These are phyloP conservation scores for Poecilobothrus nobilitatus DNA, from an alignment of 2,888 invertebrate genomes.

Conservation along the genomic window DNA sequence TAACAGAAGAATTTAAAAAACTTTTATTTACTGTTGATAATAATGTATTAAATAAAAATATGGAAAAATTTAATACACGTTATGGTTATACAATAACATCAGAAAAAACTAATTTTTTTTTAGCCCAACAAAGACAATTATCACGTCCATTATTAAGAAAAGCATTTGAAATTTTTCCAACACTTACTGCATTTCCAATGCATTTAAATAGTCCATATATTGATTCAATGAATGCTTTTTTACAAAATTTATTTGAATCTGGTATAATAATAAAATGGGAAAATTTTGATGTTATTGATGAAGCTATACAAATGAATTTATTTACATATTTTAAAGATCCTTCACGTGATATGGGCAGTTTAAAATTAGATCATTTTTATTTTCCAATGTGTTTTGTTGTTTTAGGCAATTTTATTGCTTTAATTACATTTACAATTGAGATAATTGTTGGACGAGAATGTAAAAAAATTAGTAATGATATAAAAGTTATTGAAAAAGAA, in stretches of 20 bases:
- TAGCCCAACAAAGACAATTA: neutral
- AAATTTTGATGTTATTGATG: neutral
- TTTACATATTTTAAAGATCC: neutral
- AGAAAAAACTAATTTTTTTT: neutral
- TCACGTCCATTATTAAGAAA: neutral
- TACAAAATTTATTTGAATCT: neutral
- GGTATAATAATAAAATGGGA: neutral
- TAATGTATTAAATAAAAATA: neutral
- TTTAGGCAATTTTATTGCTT: neutral
- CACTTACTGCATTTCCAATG: neutral
- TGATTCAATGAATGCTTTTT: neutral
- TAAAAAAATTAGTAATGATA: neutral
- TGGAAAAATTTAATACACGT: neutral
- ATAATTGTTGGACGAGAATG: neutral
- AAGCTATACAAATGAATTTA: neutral
- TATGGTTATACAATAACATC: constrained; percentile 4
- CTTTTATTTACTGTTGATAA: neutral
- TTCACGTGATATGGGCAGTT: neutral
- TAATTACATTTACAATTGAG: constrained; percentile 2
- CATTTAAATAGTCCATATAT: neutral
- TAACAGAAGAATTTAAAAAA: neutral
- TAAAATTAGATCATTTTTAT: neutral
- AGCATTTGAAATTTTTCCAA: neutral
- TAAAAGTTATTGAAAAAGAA: too few species aligned
- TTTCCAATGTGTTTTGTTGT: constrained; percentile 4